phyloP scores from a whole-genome alignment of 2,113 vertebrate species.

The Gadus macrocephalus region DNA sequence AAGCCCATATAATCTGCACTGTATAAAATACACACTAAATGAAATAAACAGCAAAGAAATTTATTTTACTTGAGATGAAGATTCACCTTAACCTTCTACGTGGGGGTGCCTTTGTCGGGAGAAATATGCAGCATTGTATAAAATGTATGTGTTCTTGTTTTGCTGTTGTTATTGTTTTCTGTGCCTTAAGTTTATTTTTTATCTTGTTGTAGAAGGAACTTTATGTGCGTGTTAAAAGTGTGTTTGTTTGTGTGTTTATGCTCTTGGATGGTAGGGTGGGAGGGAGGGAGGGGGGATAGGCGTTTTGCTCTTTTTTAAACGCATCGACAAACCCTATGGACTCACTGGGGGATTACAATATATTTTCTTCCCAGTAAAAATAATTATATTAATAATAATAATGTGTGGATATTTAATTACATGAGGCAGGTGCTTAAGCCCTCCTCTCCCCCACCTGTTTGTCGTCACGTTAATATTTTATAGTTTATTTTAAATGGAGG shows the following conservation, averaged over 20 bases:
- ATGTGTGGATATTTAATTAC: constrained; percentile 78
- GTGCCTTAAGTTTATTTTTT: constrained; percentile 1
- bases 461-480: too few relatives aligned
- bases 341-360: constrained; percentile 73
- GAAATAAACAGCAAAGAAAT: constrained; percentile 47
- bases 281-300: constrained; percentile 18
- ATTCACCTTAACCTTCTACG: constrained; percentile 63
- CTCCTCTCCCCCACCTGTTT: constrained; percentile 15
- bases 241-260: not conserved
- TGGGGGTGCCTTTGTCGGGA: constrained; percentile 49
- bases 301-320: constrained; percentile 36
- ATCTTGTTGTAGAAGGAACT: constrained; percentile 52
- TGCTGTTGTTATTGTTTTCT: constrained; percentile 31
- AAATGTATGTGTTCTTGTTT: constrained; percentile 59
- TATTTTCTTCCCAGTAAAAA: constrained; percentile 60
- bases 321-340: constrained; percentile 84
- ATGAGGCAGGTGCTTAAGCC: constrained; percentile 55
- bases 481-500: too few relatives aligned
- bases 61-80: constrained; percentile 78
- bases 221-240: constrained; percentile 43
- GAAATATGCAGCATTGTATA: constrained; percentile 66
- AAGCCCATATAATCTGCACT: constrained; percentile 92
- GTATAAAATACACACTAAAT: constrained; percentile 79
- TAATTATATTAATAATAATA: constrained; percentile 52
- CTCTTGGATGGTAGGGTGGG: constrained; percentile 11